phyloP scores from a whole-genome alignment of 2,888 invertebrate species.

The Folsomia manolachei region DNA sequence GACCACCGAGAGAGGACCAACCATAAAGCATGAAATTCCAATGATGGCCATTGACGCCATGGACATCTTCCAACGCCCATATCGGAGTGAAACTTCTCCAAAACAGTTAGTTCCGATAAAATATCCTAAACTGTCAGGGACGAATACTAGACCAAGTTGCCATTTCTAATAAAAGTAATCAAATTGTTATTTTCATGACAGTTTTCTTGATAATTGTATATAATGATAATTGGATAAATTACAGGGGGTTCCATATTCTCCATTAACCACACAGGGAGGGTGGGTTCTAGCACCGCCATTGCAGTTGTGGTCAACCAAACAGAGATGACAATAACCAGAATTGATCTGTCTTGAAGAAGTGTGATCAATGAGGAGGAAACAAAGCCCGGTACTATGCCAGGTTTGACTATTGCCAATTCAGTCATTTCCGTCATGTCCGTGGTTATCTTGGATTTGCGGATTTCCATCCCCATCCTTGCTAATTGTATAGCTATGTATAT shows the following conservation, averaged over 20 bases:
- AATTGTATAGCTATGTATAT: slow-evolving; percentile 5
- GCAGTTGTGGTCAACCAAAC: slow-evolving; percentile 76
- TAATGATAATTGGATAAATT: no score
- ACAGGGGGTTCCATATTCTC: slow-evolving; percentile 65
- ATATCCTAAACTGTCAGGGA: slow-evolving; percentile 81
- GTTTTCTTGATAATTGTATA: no score
- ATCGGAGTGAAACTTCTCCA: slow-evolving; percentile 64
- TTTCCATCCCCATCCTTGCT: neutral
- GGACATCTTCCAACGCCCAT: slow-evolving; percentile 66
- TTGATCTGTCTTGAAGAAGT: slow-evolving; percentile 40
- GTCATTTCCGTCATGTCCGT: slow-evolving; percentile 7
- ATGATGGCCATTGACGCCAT: slow-evolving; percentile 64
- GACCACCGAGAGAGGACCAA: no score
- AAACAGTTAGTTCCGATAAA: slow-evolving; percentile 77
- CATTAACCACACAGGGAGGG: slow-evolving; percentile 77
- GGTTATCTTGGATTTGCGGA: neutral
- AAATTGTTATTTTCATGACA: no score
- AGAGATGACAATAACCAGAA: slow-evolving; percentile 58
- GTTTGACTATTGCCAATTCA: neutral
- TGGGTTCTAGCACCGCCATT: slow-evolving; percentile 79
- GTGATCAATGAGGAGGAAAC: slow-evolving; percentile 25
- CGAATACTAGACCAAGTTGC: slow-evolving; percentile 77
- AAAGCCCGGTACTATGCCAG: neutral
- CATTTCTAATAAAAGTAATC: slow-evolving; percentile 58
- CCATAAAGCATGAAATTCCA: slow-evolving; percentile 64